phyloP scores from a whole-genome alignment of 2,113 vertebrate genomes.

The Callaeas wilsoni region DNA sequence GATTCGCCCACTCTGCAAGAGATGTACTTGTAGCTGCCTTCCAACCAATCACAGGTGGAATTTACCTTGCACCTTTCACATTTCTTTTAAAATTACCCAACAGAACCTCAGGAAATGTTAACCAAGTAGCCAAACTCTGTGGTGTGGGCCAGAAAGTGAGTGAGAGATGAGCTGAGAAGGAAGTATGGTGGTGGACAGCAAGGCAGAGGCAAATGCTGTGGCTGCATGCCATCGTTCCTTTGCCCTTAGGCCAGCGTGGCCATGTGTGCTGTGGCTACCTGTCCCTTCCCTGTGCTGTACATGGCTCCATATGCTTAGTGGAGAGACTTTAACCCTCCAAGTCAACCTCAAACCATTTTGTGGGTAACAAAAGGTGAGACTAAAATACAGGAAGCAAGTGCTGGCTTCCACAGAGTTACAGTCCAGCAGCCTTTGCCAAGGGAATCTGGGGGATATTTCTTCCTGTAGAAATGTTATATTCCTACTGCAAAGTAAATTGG shows the following conservation, averaged over 20 bases:
- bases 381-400: neutral
- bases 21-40: neutral
- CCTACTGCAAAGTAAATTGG: neutral
- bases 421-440: neutral
- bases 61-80: neutral
- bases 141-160: neutral
- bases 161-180: neutral
- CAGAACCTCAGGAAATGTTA: neutral
- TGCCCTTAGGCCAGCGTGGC: rapidly evolving
- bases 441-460: neutral
- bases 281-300: neutral
- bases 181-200: neutral
- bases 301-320: neutral
- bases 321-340: neutral
- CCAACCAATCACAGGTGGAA: neutral
- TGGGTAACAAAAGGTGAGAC: neutral
- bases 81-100: neutral
- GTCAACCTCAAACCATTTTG: neutral
- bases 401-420: neutral
- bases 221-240: rapidly evolving
- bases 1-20: neutral
- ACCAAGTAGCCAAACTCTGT: neutral
- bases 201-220: neutral
- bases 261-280: rapidly evolving
- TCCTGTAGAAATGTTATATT: neutral